Base-by-base conservation (phyloP, 2,797 vertebrate species). In the Dermochelys coriacea region DNA sequence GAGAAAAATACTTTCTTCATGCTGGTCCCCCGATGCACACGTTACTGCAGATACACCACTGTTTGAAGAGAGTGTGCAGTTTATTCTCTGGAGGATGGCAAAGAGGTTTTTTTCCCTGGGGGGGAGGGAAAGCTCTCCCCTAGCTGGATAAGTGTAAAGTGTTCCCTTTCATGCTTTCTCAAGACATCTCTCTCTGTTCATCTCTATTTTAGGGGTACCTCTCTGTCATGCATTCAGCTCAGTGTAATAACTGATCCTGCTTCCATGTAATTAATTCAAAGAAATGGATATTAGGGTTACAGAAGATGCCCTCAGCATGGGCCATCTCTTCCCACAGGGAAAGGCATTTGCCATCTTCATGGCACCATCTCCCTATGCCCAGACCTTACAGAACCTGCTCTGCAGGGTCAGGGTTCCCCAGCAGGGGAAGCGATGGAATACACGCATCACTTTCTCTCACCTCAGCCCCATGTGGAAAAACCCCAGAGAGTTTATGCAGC, bases 51-150 rank as follows among this genome's bases (percentile, higher is more conserved):
- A 96, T 96, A 96, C 0, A 5, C 87, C 85, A 79, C 78, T 74
- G 77, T 88, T 94, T 96, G 96, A 97, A 41, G 41, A 93, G 93
- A 95, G 97, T 96, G 97, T 85, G 54, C 95, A 96, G 88, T 95
- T 96, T 96, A 93, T 88, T 93, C 47, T 85, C 95, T 91, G 93
- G 90, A 88, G 93, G 93, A 93, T 85, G 96, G 93, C 94, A 92
- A 51, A 93, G 84, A 80, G n/a, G 4, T 95, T 88, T 86, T 80
- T 41, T 3, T 52, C 41, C 71, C 27, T 6, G 29, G n/a, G 77
- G 77, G 95, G 95, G 2, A 19, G 51, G 34, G 61, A 64, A 96
- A 95, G 90, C 96, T 93, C 55, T 96, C 94, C 88, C 85, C 90
- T 88, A 85, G 93, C 80, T 94, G 97, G 96, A 97, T 97, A 97